Evolutionary conservation across 2,888 invertebrate genomes (phyloP).

Genomic region (Smittia sp.): DNA sequence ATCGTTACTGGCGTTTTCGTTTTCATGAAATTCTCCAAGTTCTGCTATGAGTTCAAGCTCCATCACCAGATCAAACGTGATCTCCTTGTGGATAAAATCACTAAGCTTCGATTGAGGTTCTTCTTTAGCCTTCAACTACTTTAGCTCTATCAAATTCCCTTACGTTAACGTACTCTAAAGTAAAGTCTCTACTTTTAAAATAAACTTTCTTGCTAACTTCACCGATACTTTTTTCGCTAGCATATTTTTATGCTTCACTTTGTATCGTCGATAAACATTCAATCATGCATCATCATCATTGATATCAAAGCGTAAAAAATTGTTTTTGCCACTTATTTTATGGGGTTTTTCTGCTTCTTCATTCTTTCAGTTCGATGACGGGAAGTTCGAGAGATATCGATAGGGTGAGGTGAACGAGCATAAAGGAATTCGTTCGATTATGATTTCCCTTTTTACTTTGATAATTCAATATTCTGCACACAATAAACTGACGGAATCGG

Average conservation of each 20-base stretch:
- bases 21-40: too few species aligned
- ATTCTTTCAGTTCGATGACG: neutral
- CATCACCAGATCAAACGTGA: too few species aligned
- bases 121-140: neutral
- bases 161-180: too few species aligned
- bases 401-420: neutral
- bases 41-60: too few species aligned
- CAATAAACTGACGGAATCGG: neutral
- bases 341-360: constrained; percentile 35
- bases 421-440: constrained; percentile 28
- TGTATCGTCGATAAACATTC: constrained; percentile 41
- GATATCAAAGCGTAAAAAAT: constrained; percentile 39
- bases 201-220: too few species aligned
- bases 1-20: too few species aligned
- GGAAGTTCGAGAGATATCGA: neutral
- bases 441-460: neutral
- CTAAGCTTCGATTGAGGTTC: neutral
- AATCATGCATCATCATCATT: constrained; percentile 42
- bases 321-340: constrained; percentile 42
- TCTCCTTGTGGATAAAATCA: too few species aligned
- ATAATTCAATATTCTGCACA: constrained; percentile 31
- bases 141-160: too few species aligned
- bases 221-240: too few species aligned
- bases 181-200: too few species aligned
- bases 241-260: constrained; percentile 42